phyloP scores from a whole-genome alignment of 2,888 invertebrate species.

The Drosophila neonasuta region DNA sequence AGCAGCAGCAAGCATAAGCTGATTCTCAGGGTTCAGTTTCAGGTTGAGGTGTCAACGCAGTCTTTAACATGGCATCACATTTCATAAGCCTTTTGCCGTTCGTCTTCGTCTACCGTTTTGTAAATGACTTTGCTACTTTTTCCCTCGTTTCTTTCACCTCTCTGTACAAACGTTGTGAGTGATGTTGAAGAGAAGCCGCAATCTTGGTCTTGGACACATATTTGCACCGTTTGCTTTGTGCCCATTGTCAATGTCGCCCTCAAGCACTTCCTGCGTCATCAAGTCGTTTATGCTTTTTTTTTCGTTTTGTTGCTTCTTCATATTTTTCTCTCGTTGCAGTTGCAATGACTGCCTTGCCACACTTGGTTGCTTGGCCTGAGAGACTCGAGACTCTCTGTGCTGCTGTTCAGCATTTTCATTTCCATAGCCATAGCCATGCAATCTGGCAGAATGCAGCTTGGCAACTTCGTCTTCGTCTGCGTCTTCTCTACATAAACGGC shows the following conservation, averaged over 20 bases:
- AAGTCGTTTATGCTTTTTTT: constrained; percentile 54
- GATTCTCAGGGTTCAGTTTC: neutral
- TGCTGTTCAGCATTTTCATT: constrained; percentile 39
- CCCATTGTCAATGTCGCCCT: constrained; percentile 76
- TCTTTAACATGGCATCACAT: constrained; percentile 64
- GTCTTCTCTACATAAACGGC: constrained; percentile 46
- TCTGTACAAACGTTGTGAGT: neutral
- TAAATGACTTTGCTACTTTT: constrained; percentile 52
- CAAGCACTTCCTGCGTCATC: constrained; percentile 66
- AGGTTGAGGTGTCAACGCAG: constrained; percentile 37
- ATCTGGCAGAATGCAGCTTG: constrained; percentile 65
- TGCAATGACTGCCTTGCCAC: constrained; percentile 49
- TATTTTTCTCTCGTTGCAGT: constrained; percentile 2
- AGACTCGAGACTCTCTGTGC: constrained; percentile 12
- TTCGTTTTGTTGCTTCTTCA: neutral
- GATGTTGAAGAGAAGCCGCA: constrained; percentile 19
- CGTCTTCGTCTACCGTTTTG: constrained; percentile 35
- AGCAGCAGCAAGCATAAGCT: constrained; percentile 62
- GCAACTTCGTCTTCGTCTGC: constrained; percentile 57
- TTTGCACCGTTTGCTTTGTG: constrained; percentile 34
- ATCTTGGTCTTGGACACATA: constrained; percentile 54
- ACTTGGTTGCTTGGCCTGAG: constrained; percentile 55
- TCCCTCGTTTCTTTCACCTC: neutral
- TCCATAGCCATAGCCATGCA: constrained; percentile 44
- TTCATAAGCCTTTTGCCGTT: constrained; percentile 65